Percentiles rank a stretch among this genome's conserved stretches.
phyloP scores from a whole-genome alignment of 2,113 vertebrate species.

The Isichthys henryi region DNA sequence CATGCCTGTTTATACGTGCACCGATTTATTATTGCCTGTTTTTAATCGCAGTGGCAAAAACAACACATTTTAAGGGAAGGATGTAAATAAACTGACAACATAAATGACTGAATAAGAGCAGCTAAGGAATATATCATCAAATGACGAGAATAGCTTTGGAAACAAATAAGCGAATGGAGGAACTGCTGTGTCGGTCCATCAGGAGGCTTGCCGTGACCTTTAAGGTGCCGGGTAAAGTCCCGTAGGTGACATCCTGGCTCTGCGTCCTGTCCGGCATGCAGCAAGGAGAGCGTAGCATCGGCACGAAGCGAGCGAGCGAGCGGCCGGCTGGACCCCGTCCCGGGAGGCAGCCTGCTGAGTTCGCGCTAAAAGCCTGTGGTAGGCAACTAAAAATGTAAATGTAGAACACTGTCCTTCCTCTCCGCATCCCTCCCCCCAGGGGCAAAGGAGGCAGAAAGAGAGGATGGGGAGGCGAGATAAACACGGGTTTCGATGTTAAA shows the following conservation, averaged over 20 bases:
- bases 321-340: background rate
- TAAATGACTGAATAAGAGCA: background rate
- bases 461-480: slow-evolving; percentile 10
- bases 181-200: background rate
- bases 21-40: background rate
- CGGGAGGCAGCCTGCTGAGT: background rate
- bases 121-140: background rate
- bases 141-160: background rate
- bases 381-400: slow-evolving; percentile 10
- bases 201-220: background rate
- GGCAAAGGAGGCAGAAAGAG: slow-evolving; percentile 6
- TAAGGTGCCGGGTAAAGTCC: background rate
- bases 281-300: background rate
- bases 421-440: background rate
- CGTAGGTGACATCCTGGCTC: background rate
- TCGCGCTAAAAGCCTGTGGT: background rate
- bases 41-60: background rate
- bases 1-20: background rate
- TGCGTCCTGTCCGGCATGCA: background rate
- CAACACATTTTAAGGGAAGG: background rate
- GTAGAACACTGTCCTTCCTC: background rate
- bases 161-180: background rate
- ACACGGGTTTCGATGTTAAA: background rate
- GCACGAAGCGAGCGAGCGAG: too few species aligned
- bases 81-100: slow-evolving; percentile 1